Conservation (phyloP, 1,140 invertebrate species). For the Papilio aristodemus region DNA sequence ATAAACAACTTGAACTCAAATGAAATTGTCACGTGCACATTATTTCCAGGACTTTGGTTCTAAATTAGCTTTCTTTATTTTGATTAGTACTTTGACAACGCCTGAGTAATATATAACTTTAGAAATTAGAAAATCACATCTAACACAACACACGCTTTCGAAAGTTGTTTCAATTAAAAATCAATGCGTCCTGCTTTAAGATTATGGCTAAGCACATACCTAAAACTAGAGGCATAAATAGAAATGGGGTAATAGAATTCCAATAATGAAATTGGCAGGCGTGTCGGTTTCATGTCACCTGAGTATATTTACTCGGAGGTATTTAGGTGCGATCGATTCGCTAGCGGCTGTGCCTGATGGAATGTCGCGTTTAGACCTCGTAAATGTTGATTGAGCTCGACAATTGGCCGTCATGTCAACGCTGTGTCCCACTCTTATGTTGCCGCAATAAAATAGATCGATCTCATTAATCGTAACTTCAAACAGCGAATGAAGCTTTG, state of each 20-base stretch:
- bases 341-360: neutral
- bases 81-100: no score
- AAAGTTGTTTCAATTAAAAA: no score
- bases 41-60: no score
- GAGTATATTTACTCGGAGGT: constrained; percentile 28
- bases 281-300: constrained; percentile 34
- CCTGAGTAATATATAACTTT: no score
- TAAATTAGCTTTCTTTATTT: no score
- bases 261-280: constrained; percentile 34
- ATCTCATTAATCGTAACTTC: constrained; percentile 5
- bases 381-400: constrained; percentile 30
- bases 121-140: no score
- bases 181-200: neutral
- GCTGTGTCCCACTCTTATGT: constrained; percentile 3
- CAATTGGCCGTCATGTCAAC: constrained; percentile 25
- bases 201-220: neutral
- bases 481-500: neutral
- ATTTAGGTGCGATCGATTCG: constrained; percentile 27
- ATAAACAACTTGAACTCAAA: no score
- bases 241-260: constrained; percentile 33
- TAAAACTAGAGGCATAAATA: constrained; percentile 16
- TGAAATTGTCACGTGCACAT: no score
- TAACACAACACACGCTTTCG: no score
- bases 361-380: constrained; percentile 26
- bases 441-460: constrained; percentile 8